phyloP scores from a whole-genome alignment of 2,797 vertebrate species.

The Channallabes apus region DNA sequence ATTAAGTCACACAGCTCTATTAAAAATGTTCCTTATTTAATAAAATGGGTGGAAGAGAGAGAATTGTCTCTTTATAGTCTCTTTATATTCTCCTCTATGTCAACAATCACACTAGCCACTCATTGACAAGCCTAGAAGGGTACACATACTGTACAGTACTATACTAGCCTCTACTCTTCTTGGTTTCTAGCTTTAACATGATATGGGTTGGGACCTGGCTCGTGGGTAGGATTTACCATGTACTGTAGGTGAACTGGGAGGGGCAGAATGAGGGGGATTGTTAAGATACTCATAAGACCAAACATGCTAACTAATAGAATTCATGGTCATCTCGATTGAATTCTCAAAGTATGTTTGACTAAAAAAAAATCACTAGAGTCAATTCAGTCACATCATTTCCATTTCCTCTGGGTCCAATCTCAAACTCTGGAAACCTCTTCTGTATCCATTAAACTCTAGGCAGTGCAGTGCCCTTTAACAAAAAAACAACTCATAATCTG shows the following conservation, averaged over 20 bases:
- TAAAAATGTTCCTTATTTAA: no score
- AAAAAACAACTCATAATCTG: conserved; percentile 72
- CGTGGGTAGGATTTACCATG: background rate
- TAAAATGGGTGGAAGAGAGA: background rate
- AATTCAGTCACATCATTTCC: conserved; percentile 46
- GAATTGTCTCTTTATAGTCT: background rate
- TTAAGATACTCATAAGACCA: background rate
- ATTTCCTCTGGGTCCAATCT: conserved; percentile 33
- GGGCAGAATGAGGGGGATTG: no score
- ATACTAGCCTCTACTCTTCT: background rate
- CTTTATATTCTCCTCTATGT: background rate
- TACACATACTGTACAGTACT: background rate
- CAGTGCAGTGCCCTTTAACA: conserved; percentile 69
- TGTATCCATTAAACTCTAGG: conserved; percentile 56
- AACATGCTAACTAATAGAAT: background rate
- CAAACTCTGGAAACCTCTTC: conserved; percentile 1
- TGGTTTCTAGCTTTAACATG: background rate
- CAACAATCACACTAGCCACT: background rate
- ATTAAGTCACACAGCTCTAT: no score
- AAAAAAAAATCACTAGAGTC: conserved; percentile 1
- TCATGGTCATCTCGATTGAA: conserved; percentile 2
- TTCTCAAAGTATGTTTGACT: background rate
- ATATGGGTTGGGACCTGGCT: background rate
- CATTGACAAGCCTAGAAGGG: background rate
- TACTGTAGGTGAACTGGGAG: background rate